phyloP scores from a whole-genome alignment of 2,113 vertebrate species.

The Bufo gargarizans region DNA sequence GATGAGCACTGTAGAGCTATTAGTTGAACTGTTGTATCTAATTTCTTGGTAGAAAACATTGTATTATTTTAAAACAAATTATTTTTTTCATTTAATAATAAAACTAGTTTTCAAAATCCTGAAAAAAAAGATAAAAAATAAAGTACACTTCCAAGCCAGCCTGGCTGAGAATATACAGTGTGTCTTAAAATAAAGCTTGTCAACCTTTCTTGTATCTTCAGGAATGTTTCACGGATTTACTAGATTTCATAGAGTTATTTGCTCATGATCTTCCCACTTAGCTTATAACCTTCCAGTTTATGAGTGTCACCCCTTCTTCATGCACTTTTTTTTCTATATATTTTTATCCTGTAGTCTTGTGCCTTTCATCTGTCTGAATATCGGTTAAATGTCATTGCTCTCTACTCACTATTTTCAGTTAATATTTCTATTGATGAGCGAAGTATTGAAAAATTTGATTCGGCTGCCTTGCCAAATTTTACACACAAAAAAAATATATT shows the following conservation, averaged over 20 bases:
- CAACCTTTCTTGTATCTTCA: not conserved
- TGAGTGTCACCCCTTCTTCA: slow-evolving; percentile 3
- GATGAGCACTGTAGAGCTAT: not conserved
- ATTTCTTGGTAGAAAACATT: not conserved
- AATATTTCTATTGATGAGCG: not conserved
- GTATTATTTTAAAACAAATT: not conserved
- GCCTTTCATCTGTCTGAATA: slow-evolving; percentile 18
- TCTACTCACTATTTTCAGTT: slow-evolving; percentile 38
- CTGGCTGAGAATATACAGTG: not conserved
- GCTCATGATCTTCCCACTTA: slow-evolving; percentile 35
- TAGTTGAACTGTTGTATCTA: not conserved
- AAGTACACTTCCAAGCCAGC: not conserved
- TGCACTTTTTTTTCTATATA: slow-evolving; percentile 11
- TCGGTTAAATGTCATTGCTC: slow-evolving; percentile 32
- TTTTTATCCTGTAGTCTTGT: not conserved
- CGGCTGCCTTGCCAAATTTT: no score
- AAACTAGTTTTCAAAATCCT: not conserved
- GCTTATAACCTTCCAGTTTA: not conserved
- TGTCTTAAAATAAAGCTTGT: not conserved
- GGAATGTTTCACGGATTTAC: slow-evolving; percentile 3
- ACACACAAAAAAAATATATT: no score
- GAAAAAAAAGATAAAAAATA: not conserved
- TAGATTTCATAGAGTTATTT: slow-evolving; percentile 12
- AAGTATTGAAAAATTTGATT: no score
- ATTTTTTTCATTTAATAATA: not conserved